Conservation (phyloP, 2,888 invertebrate species). For the Oscheius myriophilus region DNA sequence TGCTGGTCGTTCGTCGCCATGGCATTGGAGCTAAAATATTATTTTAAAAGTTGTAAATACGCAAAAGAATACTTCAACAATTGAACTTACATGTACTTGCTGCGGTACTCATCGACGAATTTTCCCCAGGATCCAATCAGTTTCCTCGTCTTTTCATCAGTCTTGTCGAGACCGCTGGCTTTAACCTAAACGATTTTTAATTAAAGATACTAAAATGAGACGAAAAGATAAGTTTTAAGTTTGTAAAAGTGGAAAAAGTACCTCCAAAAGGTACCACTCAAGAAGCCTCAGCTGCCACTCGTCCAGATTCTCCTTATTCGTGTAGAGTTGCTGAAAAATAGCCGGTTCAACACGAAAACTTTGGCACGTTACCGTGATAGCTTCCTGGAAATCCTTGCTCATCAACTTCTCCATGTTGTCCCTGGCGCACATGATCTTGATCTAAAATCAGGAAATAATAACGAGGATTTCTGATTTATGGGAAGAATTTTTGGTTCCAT, state of each 20-base stretch:
- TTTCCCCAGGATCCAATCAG: conserved; percentile 64
- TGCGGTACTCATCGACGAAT: conserved; percentile 62
- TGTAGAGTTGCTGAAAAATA: conserved; percentile 52
- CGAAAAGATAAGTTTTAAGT: too few species aligned
- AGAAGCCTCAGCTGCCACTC: conserved; percentile 66
- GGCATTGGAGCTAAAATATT: conserved; percentile 57
- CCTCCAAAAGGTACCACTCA: conserved; percentile 59
- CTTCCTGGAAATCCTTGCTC: conserved; percentile 54
- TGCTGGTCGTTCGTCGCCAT: conserved; percentile 66
- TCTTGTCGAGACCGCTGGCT: conserved; percentile 61
- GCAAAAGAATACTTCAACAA: background rate
- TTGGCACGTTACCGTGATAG: conserved; percentile 43
- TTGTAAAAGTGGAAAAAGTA: background rate
- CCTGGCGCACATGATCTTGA: conserved; percentile 66
- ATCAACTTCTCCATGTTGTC: conserved; percentile 65
- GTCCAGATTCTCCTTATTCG: conserved; percentile 52
- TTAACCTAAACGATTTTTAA: conserved; percentile 52
- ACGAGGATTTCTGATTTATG: too few species aligned
- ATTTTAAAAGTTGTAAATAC: background rate
- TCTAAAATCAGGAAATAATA: conserved; percentile 39
- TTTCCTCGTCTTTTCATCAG: conserved; percentile 62
- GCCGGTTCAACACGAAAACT: conserved; percentile 14
- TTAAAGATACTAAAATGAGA: too few species aligned
- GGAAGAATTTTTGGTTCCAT: too few species aligned
- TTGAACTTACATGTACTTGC: conserved; percentile 61